These are phyloP conservation scores for Holacanthella duospinosa DNA, from an alignment of 2,888 invertebrate genomes.

Conservation along the genomic window DNA sequence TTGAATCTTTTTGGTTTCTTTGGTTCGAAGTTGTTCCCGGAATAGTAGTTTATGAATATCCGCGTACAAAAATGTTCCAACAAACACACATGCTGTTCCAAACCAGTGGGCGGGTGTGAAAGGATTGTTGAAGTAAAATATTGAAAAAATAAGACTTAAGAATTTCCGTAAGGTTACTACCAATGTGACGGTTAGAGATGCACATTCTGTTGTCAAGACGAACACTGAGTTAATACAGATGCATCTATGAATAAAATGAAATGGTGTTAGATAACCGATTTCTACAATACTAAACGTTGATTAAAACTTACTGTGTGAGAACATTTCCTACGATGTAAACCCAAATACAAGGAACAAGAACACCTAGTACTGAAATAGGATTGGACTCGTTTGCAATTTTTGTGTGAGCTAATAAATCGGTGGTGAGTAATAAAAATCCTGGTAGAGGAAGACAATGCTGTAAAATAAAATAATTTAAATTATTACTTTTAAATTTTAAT, in stretches of 20 bases:
- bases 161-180: constrained; percentile 94
- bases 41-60: too few species aligned
- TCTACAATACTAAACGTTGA: background rate
- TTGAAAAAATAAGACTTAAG: constrained; percentile 86
- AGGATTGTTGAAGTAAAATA: constrained; percentile 85
- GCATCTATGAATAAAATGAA: too few species aligned
- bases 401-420: constrained; percentile 67
- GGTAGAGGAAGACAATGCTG: constrained; percentile 83
- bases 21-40: too few species aligned
- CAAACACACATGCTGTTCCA: constrained; percentile 79
- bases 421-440: constrained; percentile 66
- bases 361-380: constrained; percentile 47
- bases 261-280: background rate
- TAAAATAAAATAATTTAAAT: constrained; percentile 38
- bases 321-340: constrained; percentile 69
- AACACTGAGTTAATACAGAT: constrained; percentile 93
- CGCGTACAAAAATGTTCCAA: constrained; percentile 85
- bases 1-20: too few species aligned
- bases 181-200: constrained; percentile 86
- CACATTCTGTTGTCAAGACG: constrained; percentile 82
- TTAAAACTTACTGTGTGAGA: constrained; percentile 66
- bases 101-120: constrained; percentile 86
- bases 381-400: constrained; percentile 59
- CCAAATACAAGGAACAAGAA: constrained; percentile 62
- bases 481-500: too few species aligned